Conservation (phyloP, 92 coral and sea anemone species). For the Epizoanthus fatuus region DNA sequence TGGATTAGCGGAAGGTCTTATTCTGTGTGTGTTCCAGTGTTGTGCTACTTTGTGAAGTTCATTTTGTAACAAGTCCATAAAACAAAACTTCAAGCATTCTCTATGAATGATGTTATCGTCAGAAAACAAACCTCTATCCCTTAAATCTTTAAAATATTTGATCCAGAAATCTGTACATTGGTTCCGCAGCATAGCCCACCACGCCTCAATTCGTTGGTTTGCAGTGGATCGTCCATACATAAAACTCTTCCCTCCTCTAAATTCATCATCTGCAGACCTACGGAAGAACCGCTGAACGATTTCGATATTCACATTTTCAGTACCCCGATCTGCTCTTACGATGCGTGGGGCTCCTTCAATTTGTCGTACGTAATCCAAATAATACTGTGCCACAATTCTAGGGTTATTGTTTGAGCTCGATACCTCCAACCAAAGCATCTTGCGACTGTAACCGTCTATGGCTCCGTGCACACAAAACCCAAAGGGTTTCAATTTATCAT, state of each 20-base stretch:
- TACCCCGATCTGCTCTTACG: slow-evolving; percentile 23
- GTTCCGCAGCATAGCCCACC: slow-evolving; percentile 32
- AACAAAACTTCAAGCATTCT: slow-evolving; percentile 45
- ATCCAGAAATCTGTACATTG: slow-evolving; percentile 21
- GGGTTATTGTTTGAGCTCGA: slow-evolving; percentile 38
- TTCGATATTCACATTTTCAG: slow-evolving; percentile 33
- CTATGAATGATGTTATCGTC: slow-evolving; percentile 27
- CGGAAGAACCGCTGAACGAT: slow-evolving; percentile 36
- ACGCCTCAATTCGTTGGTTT: slow-evolving; percentile 31
- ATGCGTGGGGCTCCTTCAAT: slow-evolving; percentile 33
- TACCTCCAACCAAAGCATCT: slow-evolving; percentile 41
- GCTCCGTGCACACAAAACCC: slow-evolving; percentile 46
- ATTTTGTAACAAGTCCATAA: slow-evolving; percentile 24
- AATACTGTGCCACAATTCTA: slow-evolving; percentile 38
- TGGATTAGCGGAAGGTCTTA: slow-evolving; percentile 19
- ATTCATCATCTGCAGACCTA: slow-evolving; percentile 20
- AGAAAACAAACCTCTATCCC: slow-evolving; percentile 15
- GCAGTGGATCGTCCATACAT: slow-evolving; percentile 29
- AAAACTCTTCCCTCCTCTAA: slow-evolving; percentile 25
- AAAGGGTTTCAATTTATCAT: slow-evolving; percentile 49
- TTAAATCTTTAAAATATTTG: slow-evolving; percentile 25
- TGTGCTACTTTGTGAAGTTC: slow-evolving; percentile 29
- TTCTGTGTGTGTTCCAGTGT: slow-evolving; percentile 24
- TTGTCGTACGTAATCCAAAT: slow-evolving; percentile 11
- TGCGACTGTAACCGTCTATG: slow-evolving; percentile 38